Base-by-base conservation (phyloP, 2,888 invertebrate genomes). In the Drosophila nr. medialis region DNA sequence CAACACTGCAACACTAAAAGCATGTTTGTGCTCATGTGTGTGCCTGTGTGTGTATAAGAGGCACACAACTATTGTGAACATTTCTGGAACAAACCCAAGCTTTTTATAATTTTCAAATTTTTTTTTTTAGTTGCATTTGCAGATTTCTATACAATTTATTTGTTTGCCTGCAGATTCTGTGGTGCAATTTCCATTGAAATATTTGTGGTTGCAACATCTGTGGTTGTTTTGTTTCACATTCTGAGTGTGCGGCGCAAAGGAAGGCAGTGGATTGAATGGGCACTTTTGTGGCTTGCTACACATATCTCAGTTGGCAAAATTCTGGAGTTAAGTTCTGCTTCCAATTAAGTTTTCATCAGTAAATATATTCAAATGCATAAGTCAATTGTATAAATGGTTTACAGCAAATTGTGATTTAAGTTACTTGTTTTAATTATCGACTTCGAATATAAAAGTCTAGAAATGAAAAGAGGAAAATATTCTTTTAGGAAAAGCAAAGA, bases 121-220 rank as follows among this genome's bases (percentile, higher is more conserved):
- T 58, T 38, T 21, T 51, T 61, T 62, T 49, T 38, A 29, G 62
- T 42, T 77, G 66, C 74, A 67, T 59, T 60, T 74, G 64, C 74
- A 77, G 68, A 69, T 74, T 67, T 56, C 49, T 68, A 60, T 68
- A 50, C 56, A 64, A 74, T 75, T 71, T 71, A 54, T 78, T 63
- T 60, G 70, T 64, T 77, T 70, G 62, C 73, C 49, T 49, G 70
- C 69, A 64, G 56, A 66, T 64, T 76, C 59, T 76, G 72, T 50
- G 62, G 59, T 71, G 51, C 71, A 64, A 51, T 64, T 76, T 62
- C 42, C 67, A 72, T 62, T 76, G 77, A 61, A 72, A 70, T 76
- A 72, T 76, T 76, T 77, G 72, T 67, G 77, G 64, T 53, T 72
- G 38, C 64, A 53, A 27, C 59, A 64, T 68, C 45, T 72, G 51